Conservation (phyloP, 2,797 vertebrate genomes). For the Amblyopsis hoosieri region DNA sequence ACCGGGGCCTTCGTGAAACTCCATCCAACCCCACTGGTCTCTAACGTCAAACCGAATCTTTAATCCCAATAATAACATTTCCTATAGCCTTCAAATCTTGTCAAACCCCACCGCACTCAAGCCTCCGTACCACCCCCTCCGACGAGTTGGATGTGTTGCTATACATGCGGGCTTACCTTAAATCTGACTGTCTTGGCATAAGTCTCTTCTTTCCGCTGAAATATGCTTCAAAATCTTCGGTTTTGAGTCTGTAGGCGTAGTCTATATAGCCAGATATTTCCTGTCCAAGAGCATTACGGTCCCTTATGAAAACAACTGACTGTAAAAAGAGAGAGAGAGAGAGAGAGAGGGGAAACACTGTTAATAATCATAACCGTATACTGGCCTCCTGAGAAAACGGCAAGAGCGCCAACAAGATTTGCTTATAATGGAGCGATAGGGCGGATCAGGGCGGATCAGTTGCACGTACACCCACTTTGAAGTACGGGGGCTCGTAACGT, state of each 20-base stretch:
- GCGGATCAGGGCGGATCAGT: slow-evolving; percentile 38
- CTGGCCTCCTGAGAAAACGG: slow-evolving; percentile 26
- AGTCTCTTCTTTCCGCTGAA: slow-evolving; percentile 85
- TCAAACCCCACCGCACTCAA: slow-evolving; percentile 44
- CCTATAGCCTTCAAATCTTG: slow-evolving; percentile 47
- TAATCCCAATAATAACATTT: slow-evolving; percentile 60
- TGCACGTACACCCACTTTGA: slow-evolving; percentile 55
- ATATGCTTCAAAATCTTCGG: slow-evolving; percentile 85
- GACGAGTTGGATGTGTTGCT: slow-evolving; percentile 47
- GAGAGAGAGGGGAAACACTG: slow-evolving; percentile 61
- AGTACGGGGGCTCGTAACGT: slow-evolving; percentile 37
- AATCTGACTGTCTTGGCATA: slow-evolving; percentile 81
- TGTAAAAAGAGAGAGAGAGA: slow-evolving; percentile 67
- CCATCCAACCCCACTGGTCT: slow-evolving; percentile 33
- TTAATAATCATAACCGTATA: slow-evolving; percentile 64
- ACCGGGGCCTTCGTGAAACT: slow-evolving; percentile 16
- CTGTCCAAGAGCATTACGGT: slow-evolving; percentile 80
- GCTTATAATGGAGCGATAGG: slow-evolving; percentile 49
- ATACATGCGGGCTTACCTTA: slow-evolving; percentile 80
- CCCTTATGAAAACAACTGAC: slow-evolving; percentile 91
- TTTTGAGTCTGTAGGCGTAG: slow-evolving; percentile 85
- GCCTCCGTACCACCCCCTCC: slow-evolving; percentile 15
- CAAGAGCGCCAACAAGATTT: slow-evolving; percentile 39
- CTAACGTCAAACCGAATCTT: slow-evolving; percentile 40
- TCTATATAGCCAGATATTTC: slow-evolving; percentile 91